phyloP scores from a whole-genome alignment of 2,888 invertebrate genomes.

The Drosophila cyrtoloma region DNA sequence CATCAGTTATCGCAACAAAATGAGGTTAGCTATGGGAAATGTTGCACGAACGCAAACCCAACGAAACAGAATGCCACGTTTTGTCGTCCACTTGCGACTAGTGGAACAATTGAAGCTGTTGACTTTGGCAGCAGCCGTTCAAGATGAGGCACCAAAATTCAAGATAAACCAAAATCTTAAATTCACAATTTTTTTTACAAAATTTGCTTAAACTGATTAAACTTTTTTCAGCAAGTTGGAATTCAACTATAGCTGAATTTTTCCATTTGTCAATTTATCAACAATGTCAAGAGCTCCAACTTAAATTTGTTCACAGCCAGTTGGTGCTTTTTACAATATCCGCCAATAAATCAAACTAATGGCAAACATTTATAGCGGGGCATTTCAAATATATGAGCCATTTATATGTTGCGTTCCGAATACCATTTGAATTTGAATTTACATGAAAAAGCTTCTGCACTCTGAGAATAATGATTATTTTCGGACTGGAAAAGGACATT shows the following conservation, averaged over 20 bases:
- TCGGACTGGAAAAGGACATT: not conserved
- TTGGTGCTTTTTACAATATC: not conserved
- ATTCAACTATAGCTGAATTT: not conserved
- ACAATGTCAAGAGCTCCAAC: not conserved
- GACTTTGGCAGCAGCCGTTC: slow-evolving; percentile 25
- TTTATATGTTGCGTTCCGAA: not conserved
- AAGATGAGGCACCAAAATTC: slow-evolving; percentile 1
- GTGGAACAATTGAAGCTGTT: slow-evolving; percentile 37
- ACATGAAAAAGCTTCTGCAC: not conserved
- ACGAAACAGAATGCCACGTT: slow-evolving; percentile 28
- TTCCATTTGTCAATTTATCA: not conserved
- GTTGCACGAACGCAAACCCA: slow-evolving; percentile 26
- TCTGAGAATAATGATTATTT: not conserved
- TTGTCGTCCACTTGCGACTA: slow-evolving; percentile 17
- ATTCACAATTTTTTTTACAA: not conserved
- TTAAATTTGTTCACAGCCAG: not conserved
- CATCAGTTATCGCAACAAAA: slow-evolving; percentile 48
- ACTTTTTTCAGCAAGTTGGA: not conserved
- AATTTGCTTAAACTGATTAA: not conserved
- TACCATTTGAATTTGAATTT: not conserved
- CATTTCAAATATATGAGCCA: not conserved
- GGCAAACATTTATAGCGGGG: not conserved
- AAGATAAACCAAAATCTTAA: not conserved
- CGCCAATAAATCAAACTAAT: not conserved
- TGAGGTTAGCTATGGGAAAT: slow-evolving; percentile 59